phyloP scores from a whole-genome alignment of 2,797 vertebrate genomes.

The Enteromius mattozi region DNA sequence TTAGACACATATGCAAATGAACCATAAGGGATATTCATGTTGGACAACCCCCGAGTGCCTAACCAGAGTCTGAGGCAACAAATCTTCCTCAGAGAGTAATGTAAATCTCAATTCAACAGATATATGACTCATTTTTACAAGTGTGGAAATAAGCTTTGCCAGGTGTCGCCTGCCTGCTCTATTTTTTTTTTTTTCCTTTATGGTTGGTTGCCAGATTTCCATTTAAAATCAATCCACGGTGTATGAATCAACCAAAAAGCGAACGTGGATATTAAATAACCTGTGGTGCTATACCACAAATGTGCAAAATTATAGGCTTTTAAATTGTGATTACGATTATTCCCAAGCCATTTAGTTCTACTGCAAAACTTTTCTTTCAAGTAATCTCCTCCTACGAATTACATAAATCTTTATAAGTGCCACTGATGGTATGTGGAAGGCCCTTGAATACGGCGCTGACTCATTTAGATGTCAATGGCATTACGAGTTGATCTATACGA shows the following conservation, averaged over 20 bases:
- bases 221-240: background rate
- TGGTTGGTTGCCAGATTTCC: background rate
- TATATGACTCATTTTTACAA: conserved; percentile 12
- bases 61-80: conserved; percentile 8
- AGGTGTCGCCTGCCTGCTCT: background rate
- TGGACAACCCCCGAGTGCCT: conserved; percentile 12
- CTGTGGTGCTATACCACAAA: background rate
- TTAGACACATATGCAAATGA: conserved; percentile 46
- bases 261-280: background rate
- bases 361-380: background rate
- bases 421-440: conserved; percentile 4
- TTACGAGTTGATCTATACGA: background rate
- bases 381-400: conserved; percentile 11
- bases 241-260: background rate
- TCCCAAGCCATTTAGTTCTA: background rate
- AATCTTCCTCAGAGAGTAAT: background rate
- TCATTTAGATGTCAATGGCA: conserved; percentile 11
- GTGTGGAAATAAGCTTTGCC: conserved; percentile 8
- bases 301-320: background rate
- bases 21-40: conserved; percentile 21
- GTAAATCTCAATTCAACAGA: background rate
- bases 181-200: background rate
- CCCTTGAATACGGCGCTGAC: background rate
- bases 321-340: background rate
- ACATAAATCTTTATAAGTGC: conserved; percentile 31